A percentile compares a stretch with the other conserved stretches of the same genome.
These are phyloP conservation scores for Ginglymostoma cirratum DNA, from an alignment of 2,113 vertebrate genomes.

Conservation along the genomic window DNA sequence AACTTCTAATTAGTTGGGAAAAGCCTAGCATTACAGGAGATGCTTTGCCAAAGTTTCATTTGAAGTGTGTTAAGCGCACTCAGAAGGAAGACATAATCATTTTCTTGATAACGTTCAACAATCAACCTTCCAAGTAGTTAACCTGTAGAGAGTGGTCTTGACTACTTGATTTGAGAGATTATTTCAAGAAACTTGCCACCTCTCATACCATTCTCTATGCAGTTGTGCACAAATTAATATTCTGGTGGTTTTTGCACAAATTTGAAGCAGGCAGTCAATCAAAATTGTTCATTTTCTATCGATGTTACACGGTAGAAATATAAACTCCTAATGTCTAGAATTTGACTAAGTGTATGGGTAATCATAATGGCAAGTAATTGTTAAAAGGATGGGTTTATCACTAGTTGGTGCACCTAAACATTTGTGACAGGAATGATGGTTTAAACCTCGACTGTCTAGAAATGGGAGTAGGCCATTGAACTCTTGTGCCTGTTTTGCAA, in stretches of 20 bases:
- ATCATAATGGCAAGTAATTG: background rate
- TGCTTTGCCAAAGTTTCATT: background rate
- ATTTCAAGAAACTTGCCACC: background rate
- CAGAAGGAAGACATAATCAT: background rate
- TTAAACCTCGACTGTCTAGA: background rate
- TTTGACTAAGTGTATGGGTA: background rate
- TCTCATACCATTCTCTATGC: background rate
- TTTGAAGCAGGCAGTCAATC: background rate
- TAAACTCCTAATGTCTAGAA: background rate
- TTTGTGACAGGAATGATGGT: background rate
- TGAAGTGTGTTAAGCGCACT: background rate
- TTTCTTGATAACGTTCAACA: background rate
- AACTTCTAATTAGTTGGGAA: background rate
- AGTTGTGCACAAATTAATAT: background rate
- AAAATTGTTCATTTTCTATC: background rate
- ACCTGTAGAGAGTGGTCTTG: background rate
- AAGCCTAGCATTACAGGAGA: background rate
- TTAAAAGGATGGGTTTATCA: background rate
- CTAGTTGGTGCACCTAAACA: background rate
- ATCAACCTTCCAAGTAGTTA: background rate
- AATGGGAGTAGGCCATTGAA: background rate
- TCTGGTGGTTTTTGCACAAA: background rate
- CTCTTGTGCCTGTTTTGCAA: background rate
- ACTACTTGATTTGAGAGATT: background rate
- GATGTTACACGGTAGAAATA: background rate